Conservation (phyloP, 2,113 vertebrate species). For the Cairina moschata region DNA sequence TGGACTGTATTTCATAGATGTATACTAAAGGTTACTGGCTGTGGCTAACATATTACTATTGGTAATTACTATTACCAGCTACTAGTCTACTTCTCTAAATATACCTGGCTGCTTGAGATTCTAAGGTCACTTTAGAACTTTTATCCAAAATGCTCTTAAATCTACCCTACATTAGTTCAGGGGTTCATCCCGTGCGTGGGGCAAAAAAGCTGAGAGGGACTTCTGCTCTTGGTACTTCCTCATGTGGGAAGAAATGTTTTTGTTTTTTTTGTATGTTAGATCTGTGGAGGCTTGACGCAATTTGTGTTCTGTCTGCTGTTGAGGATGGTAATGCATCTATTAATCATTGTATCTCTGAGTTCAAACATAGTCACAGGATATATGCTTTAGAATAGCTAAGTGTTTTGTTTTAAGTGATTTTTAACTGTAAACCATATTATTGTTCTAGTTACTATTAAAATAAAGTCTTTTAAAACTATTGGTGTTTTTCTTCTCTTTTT, state of each 20-base stretch:
- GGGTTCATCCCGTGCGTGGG: not conserved
- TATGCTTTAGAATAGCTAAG: not conserved
- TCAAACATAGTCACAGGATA: not conserved
- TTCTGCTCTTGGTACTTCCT: not conserved
- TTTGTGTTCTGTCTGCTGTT: not conserved
- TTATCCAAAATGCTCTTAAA: not conserved
- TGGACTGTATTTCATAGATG: not conserved
- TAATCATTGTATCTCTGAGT: not conserved
- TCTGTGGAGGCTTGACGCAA: not conserved
- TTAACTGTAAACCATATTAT: not conserved
- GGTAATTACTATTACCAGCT: not conserved
- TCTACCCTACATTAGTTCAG: not conserved
- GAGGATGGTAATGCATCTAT: not conserved
- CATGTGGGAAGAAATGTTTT: not conserved
- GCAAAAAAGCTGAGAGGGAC: not conserved
- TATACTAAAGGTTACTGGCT: not conserved
- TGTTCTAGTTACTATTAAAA: not conserved
- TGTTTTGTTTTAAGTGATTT: not conserved
- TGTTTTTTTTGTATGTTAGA: not conserved
- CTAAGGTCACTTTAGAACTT: not conserved
- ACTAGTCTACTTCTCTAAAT: not conserved
- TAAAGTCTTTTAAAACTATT: not conserved
- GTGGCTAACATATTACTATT: not conserved
- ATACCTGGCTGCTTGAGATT: not conserved
- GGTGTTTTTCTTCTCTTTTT: conserved; percentile 9